Evolutionary conservation across 2,797 vertebrate genomes (phyloP), one percentile per base, ranked within the genome.

Genomic region (Bradypodion pumilum): DNA sequence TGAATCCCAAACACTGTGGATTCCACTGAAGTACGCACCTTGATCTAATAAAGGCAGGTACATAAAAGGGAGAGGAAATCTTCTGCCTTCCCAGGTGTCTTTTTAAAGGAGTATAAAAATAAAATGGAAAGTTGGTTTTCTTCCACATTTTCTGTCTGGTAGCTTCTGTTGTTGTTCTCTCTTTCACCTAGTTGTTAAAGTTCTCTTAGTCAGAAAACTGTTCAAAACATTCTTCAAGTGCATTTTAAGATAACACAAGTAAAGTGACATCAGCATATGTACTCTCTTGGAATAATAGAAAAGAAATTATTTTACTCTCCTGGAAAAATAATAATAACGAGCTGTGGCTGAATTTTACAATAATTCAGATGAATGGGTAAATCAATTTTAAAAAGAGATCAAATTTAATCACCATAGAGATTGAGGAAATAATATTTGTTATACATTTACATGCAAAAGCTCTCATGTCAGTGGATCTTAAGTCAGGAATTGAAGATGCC

Each of bases 401-500:
- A 87, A 89, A 75, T 87, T 91, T 92, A 91, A 93, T 93, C 86
- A 76, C 62, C 81, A 90, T 25, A 80, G 78, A 75, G 49, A 25
- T 7, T 23, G 66, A 35, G 46, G 66, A 87, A 86, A 81, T 19
- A 27, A 27, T 87, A 86, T 91, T 86, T 90, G 86, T 91, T 93
- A 92, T 87, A 92, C 91, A 91, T 91, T 91, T 89, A 87, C 83
- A 63, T 87, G 81, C 91, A 88, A 91, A 91, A 93, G 88, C 81
- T 90, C 84, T 84, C 76, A 93, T 93, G 88, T 92, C 89, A 88
- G 75, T 46, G 10, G 10, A 89, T 92, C 87, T 73, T 89, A 15
- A 87, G 78, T 81, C 83, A 90, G 78, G 80, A 90, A 76, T 81
- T 82, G 69, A 44, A 85, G 74, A 88, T 93, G 89, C 85, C 79